Evolutionary conservation across 2,113 vertebrate genomes (phyloP).

Genomic region (Hylia prasina): DNA sequence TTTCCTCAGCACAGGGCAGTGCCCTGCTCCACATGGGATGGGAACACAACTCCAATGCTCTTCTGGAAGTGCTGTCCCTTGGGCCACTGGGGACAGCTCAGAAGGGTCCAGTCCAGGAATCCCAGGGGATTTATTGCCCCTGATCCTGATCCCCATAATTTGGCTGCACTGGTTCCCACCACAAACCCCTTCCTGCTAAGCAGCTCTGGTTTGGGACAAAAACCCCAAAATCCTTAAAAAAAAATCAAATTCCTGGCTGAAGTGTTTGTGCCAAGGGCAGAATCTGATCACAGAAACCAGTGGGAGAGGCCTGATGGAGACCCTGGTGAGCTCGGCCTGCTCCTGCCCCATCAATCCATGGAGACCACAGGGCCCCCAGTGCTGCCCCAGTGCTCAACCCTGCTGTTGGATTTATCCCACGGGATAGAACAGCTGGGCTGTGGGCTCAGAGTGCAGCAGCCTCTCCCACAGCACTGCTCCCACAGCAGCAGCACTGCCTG

Average conservation of each 20-base stretch:
- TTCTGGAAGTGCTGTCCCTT: not conserved
- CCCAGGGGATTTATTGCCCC: not conserved
- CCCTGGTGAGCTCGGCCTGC: not conserved
- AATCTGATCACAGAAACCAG: not conserved
- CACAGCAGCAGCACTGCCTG: not conserved
- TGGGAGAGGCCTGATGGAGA: not conserved
- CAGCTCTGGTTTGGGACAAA: not conserved
- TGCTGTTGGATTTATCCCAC: not conserved
- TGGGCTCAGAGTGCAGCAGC: not conserved
- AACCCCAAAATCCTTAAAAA: not conserved
- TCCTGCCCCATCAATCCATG: not conserved
- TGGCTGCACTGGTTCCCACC: not conserved
- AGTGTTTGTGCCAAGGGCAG: not conserved
- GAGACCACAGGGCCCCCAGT: not conserved
- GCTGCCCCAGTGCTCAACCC: not conserved
- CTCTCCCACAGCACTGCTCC: not conserved
- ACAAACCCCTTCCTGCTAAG: not conserved
- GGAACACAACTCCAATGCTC: not conserved
- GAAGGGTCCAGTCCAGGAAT: not conserved
- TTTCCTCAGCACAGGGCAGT: not conserved
- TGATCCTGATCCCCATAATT: rapidly evolving
- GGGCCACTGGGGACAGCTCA: not conserved
- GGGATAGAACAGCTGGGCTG: not conserved
- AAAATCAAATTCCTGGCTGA: not conserved
- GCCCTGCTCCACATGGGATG: rapidly evolving